phyloP scores from a whole-genome alignment of 2,113 vertebrate genomes.

The Misgurnus anguillicaudatus region DNA sequence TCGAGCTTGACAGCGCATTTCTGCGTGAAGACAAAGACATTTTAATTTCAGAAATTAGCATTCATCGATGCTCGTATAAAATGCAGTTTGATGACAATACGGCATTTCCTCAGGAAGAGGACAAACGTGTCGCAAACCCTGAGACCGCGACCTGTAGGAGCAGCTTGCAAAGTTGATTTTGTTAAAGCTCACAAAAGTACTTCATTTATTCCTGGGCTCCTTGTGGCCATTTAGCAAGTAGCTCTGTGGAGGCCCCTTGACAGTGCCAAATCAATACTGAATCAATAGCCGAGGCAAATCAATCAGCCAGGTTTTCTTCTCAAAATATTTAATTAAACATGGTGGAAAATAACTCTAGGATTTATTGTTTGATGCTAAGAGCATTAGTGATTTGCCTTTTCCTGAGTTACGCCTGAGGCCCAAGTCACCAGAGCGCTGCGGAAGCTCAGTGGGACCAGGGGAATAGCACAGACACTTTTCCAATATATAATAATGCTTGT shows the following conservation, averaged over 20 bases:
- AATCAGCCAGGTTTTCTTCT: conserved; percentile 89
- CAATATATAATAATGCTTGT: conserved; percentile 91
- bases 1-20: conserved; percentile 25
- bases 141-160: conserved; percentile 5
- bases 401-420: conserved; percentile 80
- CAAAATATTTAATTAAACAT: conserved; percentile 93
- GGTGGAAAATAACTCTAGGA: conserved; percentile 86
- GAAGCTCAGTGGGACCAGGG: conserved; percentile 84
- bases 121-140: neutral
- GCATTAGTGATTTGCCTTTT: conserved; percentile 91
- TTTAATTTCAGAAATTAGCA: conserved; percentile 43
- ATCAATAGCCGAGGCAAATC: conserved; percentile 85
- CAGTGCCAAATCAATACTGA: conserved; percentile 78
- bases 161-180: conserved; percentile 47
- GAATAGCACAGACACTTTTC: conserved; percentile 87
- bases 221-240: conserved; percentile 77
- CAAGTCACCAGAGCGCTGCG: conserved; percentile 76
- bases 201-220: conserved; percentile 72
- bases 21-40: conserved; percentile 21
- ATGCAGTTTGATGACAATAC: conserved; percentile 33
- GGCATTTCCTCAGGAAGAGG: neutral
- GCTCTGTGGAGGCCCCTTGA: conserved; percentile 77
- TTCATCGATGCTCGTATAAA: conserved; percentile 28
- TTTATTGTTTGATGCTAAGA: conserved; percentile 87
- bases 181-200: conserved; percentile 50